phyloP scores from a whole-genome alignment of 35 echinoderm and acorn worm species.

The Patiria miniata region DNA sequence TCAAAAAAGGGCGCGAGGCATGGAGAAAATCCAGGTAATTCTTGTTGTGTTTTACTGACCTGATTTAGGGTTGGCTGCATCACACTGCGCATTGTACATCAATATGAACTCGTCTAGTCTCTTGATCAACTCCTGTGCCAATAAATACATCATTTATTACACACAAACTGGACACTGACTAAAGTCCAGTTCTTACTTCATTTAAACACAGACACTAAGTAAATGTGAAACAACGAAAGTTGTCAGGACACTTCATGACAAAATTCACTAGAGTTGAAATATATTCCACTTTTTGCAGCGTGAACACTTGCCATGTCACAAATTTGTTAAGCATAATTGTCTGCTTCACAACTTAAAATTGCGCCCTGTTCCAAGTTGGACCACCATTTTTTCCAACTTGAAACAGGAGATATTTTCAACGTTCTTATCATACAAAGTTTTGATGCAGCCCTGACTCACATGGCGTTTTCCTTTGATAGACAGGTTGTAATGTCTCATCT shows the following conservation, averaged over 20 bases:
- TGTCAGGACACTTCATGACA: not conserved
- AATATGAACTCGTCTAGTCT: conserved; percentile 82
- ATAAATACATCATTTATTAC: not conserved
- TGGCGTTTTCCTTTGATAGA: conserved; percentile 71
- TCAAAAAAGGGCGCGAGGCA: no score
- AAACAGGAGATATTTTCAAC: not conserved
- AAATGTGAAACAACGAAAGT: not conserved
- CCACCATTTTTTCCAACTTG: no score
- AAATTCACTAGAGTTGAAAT: not conserved
- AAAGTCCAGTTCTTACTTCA: not conserved
- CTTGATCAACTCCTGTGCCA: conserved; percentile 65
- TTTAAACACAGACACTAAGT: not conserved
- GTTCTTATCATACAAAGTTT: not conserved
- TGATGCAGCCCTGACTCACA: conserved; percentile 27
- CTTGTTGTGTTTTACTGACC: conserved; percentile 36
- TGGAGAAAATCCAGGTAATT: no score
- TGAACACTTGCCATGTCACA: no score
- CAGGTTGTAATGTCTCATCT: conserved; percentile 84
- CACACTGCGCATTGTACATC: conserved; percentile 96
- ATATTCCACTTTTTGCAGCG: no score
- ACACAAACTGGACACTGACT: no score
- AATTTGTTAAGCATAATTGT: not conserved
- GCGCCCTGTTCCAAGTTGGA: no score
- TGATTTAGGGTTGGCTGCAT: conserved; percentile 65
- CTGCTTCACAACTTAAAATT: not conserved